phyloP scores from a whole-genome alignment of 1,140 invertebrate species.

The Cydia pomonella region DNA sequence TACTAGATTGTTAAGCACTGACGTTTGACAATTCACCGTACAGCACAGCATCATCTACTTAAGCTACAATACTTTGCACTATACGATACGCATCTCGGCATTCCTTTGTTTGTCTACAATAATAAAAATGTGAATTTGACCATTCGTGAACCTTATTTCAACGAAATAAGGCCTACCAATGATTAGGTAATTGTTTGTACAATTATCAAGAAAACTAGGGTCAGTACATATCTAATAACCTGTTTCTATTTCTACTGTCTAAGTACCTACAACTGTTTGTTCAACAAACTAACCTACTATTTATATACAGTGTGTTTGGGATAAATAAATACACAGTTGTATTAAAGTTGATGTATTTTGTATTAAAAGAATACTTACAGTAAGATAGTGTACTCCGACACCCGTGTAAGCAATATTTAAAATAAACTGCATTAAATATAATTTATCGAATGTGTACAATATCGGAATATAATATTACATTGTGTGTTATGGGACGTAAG shows the following conservation, averaged over 20 bases:
- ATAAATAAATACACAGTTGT: constrained; percentile 48
- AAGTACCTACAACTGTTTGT: constrained; percentile 18
- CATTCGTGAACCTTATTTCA: neutral
- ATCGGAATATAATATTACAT: neutral
- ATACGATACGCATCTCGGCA: too few species aligned
- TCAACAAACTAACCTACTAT: constrained; percentile 3
- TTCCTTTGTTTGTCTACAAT: too few species aligned
- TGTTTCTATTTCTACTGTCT: constrained; percentile 7
- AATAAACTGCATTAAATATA: constrained; percentile 53
- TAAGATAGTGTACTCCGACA: constrained; percentile 47
- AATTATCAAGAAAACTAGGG: neutral
- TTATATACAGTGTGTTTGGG: constrained; percentile 22
- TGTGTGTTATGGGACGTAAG: neutral
- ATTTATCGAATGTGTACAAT: neutral
- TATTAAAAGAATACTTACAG: constrained; percentile 61
- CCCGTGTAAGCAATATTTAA: constrained; percentile 53
- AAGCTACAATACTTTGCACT: too few species aligned
- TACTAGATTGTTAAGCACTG: too few species aligned
- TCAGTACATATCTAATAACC: neutral
- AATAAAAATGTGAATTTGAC: too few species aligned
- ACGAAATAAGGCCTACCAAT: neutral
- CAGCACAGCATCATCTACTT: too few species aligned
- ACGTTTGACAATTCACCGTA: too few species aligned
- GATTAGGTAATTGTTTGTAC: neutral
- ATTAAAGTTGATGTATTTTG: constrained; percentile 46